A percentile compares a stretch with the other conserved stretches of the same genome.
phyloP scores from a whole-genome alignment of 2,888 invertebrate species.

The Spatulosminthurus flaviceps region DNA sequence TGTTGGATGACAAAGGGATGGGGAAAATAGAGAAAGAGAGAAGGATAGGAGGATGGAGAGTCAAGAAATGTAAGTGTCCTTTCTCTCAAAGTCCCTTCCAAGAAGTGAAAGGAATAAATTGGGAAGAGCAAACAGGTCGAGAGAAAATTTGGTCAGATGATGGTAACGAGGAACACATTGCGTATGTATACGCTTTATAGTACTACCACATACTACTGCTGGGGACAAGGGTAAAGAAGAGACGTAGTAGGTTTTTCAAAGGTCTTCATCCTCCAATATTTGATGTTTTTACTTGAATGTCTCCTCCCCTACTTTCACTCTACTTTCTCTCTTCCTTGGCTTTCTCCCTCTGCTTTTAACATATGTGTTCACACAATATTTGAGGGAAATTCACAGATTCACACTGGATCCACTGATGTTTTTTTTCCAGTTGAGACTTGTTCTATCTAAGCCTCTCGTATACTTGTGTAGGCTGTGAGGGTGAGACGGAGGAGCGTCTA shows the following conservation, averaged over 20 bases:
- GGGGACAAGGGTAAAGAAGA: neutral
- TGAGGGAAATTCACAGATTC: too few species aligned
- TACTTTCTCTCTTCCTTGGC: neutral
- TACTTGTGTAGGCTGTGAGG: too few species aligned
- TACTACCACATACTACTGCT: too few species aligned
- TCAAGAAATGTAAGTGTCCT: neutral
- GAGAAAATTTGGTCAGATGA: conserved; percentile 20
- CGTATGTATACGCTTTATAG: too few species aligned
- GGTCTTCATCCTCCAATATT: conserved; percentile 1
- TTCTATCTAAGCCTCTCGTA: too few species aligned
- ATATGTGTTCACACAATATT: too few species aligned
- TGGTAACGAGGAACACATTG: conserved; percentile 5
- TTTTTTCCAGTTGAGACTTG: too few species aligned
- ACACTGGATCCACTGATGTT: too few species aligned
- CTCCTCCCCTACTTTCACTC: neutral
- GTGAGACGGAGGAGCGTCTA: too few species aligned
- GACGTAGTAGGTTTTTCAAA: neutral
- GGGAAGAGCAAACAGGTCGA: conserved; percentile 15
- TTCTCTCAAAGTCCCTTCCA: neutral
- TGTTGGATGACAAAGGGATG: too few species aligned
- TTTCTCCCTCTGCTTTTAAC: too few species aligned
- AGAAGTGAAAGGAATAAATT: conserved; percentile 27
- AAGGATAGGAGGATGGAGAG: neutral
- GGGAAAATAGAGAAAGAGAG: too few species aligned
- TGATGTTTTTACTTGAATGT: neutral